These are phyloP conservation scores for Gnatocerus cornutus DNA, from an alignment of 2,888 invertebrate species.

Conservation along the genomic window DNA sequence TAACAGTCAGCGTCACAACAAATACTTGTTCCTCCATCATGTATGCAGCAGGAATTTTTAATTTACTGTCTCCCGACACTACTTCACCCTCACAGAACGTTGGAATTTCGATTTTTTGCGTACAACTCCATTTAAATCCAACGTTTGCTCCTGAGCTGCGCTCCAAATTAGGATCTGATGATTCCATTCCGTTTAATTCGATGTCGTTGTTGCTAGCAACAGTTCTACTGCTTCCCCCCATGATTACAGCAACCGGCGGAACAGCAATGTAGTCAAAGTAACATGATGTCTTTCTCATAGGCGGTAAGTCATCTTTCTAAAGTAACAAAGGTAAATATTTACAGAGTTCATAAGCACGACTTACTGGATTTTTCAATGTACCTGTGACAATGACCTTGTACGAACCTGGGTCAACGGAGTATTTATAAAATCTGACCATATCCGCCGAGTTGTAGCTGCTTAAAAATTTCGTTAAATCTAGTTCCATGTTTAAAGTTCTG, in stretches of 20 bases:
- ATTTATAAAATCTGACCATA: too few species aligned
- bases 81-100: background rate
- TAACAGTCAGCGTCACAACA: background rate
- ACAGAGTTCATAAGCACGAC: too few species aligned
- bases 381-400: too few species aligned
- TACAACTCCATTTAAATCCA: background rate
- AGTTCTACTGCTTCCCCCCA: background rate
- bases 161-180: background rate
- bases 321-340: too few species aligned
- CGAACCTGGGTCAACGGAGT: too few species aligned
- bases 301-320: background rate
- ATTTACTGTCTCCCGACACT: background rate
- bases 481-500: too few species aligned
- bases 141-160: background rate
- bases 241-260: background rate
- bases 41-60: slow-evolving; percentile 1
- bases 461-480: too few species aligned
- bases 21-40: background rate
- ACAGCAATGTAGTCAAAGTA: background rate
- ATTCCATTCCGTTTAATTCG: background rate
- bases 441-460: too few species aligned
- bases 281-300: background rate
- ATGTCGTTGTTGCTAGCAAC: background rate
- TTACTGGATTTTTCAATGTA: too few species aligned
- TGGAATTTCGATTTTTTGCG: background rate